A percentile compares a stretch with the other conserved stretches of the same genome.
These are phyloP conservation scores for Nycteola revayana DNA, from an alignment of 2,888 invertebrate genomes.

Conservation along the genomic window DNA sequence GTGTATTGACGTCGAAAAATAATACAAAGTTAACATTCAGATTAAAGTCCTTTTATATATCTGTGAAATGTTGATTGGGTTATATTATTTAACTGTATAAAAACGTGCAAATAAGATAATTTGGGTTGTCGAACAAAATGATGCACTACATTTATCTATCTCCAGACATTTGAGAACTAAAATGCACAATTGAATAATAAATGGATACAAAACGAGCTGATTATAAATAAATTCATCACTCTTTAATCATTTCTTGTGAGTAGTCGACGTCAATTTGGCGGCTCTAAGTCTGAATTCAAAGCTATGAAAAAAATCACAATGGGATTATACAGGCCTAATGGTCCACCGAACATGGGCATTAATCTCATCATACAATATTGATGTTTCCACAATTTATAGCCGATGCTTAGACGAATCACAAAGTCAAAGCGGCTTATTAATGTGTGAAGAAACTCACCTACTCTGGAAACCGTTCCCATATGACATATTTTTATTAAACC, in stretches of 20 bases:
- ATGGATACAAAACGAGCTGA: slow-evolving; percentile 32
- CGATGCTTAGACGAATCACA: slow-evolving; percentile 63
- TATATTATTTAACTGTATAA: too few relatives aligned
- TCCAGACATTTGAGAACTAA: too few relatives aligned
- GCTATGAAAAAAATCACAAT: slow-evolving; percentile 71
- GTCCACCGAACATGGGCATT: slow-evolving; percentile 78
- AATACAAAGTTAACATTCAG: slow-evolving; percentile 27
- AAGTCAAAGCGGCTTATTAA: slow-evolving; percentile 77
- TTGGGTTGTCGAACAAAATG: too few relatives aligned
- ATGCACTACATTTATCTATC: too few relatives aligned
- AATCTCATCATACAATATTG: slow-evolving; percentile 79
- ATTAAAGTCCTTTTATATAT: background rate
- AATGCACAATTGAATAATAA: too few relatives aligned
- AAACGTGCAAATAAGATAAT: too few relatives aligned
- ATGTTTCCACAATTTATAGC: slow-evolving; percentile 76
- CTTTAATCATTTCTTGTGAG: slow-evolving; percentile 56
- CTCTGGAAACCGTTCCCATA: slow-evolving; percentile 46
- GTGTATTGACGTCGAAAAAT: slow-evolving; percentile 39
- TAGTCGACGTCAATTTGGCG: slow-evolving; percentile 65
- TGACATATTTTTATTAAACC: slow-evolving; percentile 72
- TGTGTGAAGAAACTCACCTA: slow-evolving; percentile 79
- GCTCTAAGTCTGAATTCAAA: slow-evolving; percentile 56
- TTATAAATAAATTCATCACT: slow-evolving; percentile 61
- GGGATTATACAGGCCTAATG: slow-evolving; percentile 76
- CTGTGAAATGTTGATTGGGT: too few relatives aligned